Percentiles rank a stretch among this genome's conserved stretches.
Conservation (phyloP, 2,888 invertebrate genomes). For the Dyspetes luteomarginatus region DNA sequence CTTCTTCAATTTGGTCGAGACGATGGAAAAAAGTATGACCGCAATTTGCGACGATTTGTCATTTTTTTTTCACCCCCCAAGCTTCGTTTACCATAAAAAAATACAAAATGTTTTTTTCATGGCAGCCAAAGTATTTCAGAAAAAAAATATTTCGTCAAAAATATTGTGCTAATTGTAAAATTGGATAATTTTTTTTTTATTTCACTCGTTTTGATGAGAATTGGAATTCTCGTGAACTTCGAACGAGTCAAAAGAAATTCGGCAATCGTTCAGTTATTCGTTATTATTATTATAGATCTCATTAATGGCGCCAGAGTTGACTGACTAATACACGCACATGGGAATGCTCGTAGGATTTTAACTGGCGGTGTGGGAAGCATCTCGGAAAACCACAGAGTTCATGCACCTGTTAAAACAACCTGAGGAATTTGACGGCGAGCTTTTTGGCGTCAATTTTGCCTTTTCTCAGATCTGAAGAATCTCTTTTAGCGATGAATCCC, state of each 20-base stretch:
- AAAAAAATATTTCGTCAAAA: too few species aligned
- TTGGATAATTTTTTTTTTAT: too few species aligned
- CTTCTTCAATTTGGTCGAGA: background rate
- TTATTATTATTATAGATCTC: too few species aligned
- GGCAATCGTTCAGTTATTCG: too few species aligned
- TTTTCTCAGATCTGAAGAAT: too few species aligned
- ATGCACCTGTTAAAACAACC: constrained; percentile 69
- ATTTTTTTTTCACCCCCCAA: background rate
- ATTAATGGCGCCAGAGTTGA: constrained; percentile 25
- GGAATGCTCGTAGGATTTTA: background rate
- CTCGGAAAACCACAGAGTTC: constrained; percentile 50
- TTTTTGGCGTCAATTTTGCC: background rate
- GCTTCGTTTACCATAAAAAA: too few species aligned
- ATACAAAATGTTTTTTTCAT: too few species aligned
- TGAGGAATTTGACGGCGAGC: constrained; percentile 56
- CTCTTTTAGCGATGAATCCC: background rate
- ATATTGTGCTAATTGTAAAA: too few species aligned
- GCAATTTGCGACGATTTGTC: constrained; percentile 3
- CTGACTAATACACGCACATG: background rate
- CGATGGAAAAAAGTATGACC: background rate
- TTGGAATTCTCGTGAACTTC: too few species aligned
- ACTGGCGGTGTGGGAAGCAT: constrained; percentile 54
- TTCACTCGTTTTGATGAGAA: too few species aligned
- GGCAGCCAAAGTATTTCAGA: too few species aligned
- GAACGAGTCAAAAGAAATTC: too few species aligned